phyloP scores from a whole-genome alignment of 1,140 invertebrate species.

The Habropoda laboriosa region DNA sequence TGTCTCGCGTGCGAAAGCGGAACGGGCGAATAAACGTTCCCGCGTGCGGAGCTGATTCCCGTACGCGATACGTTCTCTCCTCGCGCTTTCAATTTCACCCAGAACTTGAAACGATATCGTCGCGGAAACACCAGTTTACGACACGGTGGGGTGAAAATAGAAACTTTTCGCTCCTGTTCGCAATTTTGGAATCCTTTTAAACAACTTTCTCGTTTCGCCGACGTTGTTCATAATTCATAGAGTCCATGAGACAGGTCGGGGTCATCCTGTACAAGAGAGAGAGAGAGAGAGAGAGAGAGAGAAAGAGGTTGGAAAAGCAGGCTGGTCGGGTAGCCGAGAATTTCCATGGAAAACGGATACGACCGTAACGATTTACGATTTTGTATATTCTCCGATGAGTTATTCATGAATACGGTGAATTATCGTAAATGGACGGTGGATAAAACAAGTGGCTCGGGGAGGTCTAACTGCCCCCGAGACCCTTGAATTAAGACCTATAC shows the following conservation, averaged over 20 bases:
- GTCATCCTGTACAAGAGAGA: too few species aligned
- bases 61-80: too few species aligned
- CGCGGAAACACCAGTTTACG: constrained; percentile 49
- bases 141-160: constrained; percentile 49
- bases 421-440: constrained; percentile 14
- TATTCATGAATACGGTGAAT: constrained; percentile 41
- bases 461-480: neutral
- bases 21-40: constrained; percentile 29
- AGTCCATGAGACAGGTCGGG: neutral
- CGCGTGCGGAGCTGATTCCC: constrained; percentile 38
- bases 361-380: constrained; percentile 46
- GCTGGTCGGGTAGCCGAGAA: constrained; percentile 5
- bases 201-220: constrained; percentile 59
- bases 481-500: constrained; percentile 7
- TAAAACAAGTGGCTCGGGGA: neutral
- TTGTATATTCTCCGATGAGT: constrained; percentile 49
- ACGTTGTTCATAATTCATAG: constrained; percentile 60
- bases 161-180: constrained; percentile 46
- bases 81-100: constrained; percentile 54
- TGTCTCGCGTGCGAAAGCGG: constrained; percentile 16
- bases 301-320: constrained; percentile 29
- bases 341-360: constrained; percentile 52
- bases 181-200: constrained; percentile 62
- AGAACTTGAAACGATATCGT: constrained; percentile 52
- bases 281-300: too few species aligned